Conservation (phyloP, 2,888 invertebrate species). For the Cosmia pyralina region DNA sequence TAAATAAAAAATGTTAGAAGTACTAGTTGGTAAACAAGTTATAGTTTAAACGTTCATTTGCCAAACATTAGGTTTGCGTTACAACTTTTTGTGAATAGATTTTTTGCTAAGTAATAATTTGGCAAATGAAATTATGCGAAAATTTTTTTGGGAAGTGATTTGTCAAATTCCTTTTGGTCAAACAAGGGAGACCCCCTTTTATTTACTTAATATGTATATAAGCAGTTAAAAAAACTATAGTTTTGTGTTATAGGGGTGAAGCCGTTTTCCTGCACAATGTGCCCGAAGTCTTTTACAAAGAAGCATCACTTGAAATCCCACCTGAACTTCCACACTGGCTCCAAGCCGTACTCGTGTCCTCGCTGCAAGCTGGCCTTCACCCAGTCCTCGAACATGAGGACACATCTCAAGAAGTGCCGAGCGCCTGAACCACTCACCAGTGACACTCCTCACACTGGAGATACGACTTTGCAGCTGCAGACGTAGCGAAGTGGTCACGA, state of each 20-base stretch:
- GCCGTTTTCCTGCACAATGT: conserved; percentile 92
- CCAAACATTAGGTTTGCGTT: too few species aligned
- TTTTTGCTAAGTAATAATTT: too few species aligned
- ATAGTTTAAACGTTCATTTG: too few species aligned
- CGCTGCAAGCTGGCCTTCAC: conserved; percentile 94
- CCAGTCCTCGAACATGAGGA: conserved; percentile 96
- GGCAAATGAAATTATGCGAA: too few species aligned
- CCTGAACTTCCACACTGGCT: conserved; percentile 95
- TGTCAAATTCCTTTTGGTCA: too few species aligned
- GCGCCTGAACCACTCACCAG: conserved; percentile 62
- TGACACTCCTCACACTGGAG: conserved; percentile 16
- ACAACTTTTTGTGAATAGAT: too few species aligned
- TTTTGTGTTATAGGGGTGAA: conserved; percentile 91
- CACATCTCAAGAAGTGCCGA: conserved; percentile 95
- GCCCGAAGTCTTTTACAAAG: conserved; percentile 95
- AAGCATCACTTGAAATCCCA: conserved; percentile 96
- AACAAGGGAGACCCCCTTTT: too few species aligned
- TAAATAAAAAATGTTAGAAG: too few species aligned
- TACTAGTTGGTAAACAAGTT: too few species aligned
- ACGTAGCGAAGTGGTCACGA: not conserved
- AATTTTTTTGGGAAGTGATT: too few species aligned
- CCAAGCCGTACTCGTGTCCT: conserved; percentile 92
- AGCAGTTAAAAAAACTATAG: not conserved
- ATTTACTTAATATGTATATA: not conserved
- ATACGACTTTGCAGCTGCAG: conserved; percentile 1